These are phyloP conservation scores for Dipodomys ordii DNA, from an alignment of 2,113 vertebrate species.

Conservation along the genomic window DNA sequence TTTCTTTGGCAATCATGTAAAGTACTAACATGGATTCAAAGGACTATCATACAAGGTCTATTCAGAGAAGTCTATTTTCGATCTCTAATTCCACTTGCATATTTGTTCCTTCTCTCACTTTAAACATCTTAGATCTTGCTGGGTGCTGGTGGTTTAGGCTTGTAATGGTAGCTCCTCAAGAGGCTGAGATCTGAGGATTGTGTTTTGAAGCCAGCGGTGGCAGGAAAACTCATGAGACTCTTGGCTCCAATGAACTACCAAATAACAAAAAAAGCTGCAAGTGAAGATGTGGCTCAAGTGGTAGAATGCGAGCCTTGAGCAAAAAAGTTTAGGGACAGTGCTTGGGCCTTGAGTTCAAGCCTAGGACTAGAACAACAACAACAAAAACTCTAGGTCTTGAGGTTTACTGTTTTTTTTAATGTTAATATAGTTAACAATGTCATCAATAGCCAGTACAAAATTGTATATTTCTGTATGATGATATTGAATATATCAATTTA, in stretches of 20 bases:
- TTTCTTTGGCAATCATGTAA: background rate
- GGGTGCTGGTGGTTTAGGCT: too few species aligned
- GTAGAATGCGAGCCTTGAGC: too few species aligned
- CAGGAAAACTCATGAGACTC: too few species aligned
- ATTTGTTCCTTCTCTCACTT: background rate
- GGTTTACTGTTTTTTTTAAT: background rate
- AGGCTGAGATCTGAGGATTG: too few species aligned
- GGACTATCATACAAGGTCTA: background rate
- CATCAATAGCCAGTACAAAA: background rate
- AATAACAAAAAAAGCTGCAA: too few species aligned
- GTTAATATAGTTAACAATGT: background rate
- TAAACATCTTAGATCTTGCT: background rate
- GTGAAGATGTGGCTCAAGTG: too few species aligned
- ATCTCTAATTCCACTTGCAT: background rate
- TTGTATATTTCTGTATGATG: background rate
- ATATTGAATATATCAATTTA: background rate
- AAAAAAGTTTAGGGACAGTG: too few species aligned
- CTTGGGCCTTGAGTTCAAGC: too few species aligned
- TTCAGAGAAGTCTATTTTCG: background rate
- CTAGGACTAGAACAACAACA: too few species aligned
- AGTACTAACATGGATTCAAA: background rate
- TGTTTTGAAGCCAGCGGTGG: too few species aligned
- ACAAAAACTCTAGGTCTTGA: background rate
- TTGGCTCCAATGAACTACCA: too few species aligned
- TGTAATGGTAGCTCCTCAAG: too few species aligned